A percentile compares a stretch with the other conserved stretches of the same genome.
phyloP scores from a whole-genome alignment of 2,797 vertebrate species.

The Sebastes matsubarae region DNA sequence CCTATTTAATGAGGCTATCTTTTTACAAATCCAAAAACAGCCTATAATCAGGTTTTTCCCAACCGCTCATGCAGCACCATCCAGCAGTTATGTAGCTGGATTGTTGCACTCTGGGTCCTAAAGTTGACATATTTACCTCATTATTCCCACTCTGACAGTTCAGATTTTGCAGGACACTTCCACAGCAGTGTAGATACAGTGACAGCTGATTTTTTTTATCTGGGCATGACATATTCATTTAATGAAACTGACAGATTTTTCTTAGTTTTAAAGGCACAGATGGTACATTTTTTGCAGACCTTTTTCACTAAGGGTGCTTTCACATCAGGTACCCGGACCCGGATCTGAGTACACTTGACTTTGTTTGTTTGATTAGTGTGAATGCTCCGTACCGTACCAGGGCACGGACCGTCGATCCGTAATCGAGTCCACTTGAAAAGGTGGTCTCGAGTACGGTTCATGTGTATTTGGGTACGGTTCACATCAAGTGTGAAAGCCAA shows the following conservation, averaged over 20 bases:
- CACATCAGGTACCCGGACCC: too few species aligned
- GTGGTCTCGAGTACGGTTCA: too few species aligned
- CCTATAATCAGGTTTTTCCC: background rate
- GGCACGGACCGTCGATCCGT: too few species aligned
- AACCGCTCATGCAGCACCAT: background rate
- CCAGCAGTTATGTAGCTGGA: background rate
- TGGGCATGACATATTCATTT: background rate
- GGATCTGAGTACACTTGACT: too few species aligned
- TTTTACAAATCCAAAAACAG: conserved; percentile 3
- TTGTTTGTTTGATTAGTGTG: too few species aligned
- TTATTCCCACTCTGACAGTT: background rate
- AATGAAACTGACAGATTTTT: background rate
- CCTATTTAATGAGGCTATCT: conserved; percentile 1
- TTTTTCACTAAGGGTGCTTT: too few species aligned
- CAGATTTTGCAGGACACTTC: background rate
- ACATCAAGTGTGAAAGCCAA: too few species aligned
- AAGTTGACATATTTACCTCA: background rate
- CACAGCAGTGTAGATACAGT: background rate
- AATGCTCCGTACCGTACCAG: too few species aligned
- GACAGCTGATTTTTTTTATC: background rate
- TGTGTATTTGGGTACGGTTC: too few species aligned
- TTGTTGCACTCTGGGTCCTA: background rate
- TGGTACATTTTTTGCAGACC: background rate
- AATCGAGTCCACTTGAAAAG: too few species aligned
- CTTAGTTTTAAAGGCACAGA: background rate